Evolutionary conservation across 2,888 invertebrate genomes (phyloP).

Genomic region (Hypselothyrea guttata): DNA sequence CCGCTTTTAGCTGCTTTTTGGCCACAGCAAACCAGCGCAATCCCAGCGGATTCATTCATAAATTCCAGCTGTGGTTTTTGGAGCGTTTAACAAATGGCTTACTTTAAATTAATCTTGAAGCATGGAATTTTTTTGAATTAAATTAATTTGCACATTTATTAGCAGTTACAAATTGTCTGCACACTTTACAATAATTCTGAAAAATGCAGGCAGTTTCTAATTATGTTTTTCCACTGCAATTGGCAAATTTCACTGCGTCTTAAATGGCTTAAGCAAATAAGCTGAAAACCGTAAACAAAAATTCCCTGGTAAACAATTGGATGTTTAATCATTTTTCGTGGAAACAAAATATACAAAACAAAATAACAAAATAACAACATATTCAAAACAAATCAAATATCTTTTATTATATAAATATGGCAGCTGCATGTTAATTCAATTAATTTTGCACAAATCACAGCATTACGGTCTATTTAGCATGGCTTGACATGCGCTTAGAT

Average conservation of each 20-base stretch:
- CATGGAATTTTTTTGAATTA: background rate
- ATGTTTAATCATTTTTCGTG: slow-evolving; percentile 27
- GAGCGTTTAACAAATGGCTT: too few relatives aligned
- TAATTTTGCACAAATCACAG: slow-evolving; percentile 18
- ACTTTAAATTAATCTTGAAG: too few relatives aligned
- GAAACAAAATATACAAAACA: slow-evolving; percentile 22
- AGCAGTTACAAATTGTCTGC: background rate
- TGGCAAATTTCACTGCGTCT: slow-evolving; percentile 12
- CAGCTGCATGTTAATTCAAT: slow-evolving; percentile 43
- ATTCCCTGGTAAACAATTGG: slow-evolving; percentile 19
- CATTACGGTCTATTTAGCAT: background rate
- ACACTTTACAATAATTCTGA: too few relatives aligned
- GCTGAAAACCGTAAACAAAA: background rate
- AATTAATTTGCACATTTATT: slow-evolving; percentile 50
- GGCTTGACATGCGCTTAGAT: background rate
- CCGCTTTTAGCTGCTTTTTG: slow-evolving; percentile 66
- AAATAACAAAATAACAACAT: background rate
- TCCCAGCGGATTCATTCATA: slow-evolving; percentile 56
- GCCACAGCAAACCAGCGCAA: slow-evolving; percentile 51
- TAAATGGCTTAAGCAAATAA: background rate
- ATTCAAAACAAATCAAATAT: background rate
- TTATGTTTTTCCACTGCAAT: slow-evolving; percentile 8
- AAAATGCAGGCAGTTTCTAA: background rate
- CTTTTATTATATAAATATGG: slow-evolving; percentile 18
- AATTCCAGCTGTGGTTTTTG: background rate